Base-by-base conservation (phyloP, 2,888 invertebrate species). In the Phortica magna region DNA sequence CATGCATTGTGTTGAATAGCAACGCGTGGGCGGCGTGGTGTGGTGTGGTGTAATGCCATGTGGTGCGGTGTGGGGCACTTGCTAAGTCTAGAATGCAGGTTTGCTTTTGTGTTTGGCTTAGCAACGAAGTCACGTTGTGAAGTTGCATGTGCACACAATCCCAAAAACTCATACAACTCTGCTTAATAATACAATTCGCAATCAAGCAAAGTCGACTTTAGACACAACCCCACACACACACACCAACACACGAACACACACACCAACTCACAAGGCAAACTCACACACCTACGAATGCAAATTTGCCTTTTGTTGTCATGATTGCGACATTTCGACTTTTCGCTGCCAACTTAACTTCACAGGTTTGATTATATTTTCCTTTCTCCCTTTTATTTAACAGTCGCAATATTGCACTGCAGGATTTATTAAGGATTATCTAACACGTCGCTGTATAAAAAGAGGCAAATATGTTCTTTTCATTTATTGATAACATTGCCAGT, bases 1-100 rank as follows among this genome's bases (percentile, higher is more conserved):
- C 61, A 64, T 55, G 57, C 22, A 42, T 39, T 71, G 55, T 55
- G 70, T 22, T 53, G 19, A 71, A 43, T 68, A 2, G 43, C 9
- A 19, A 2, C 41, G 79, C 61, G 72, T 55, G 17, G 48, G 10
- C 22, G 48, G 65, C 19, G 48, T 22, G 41, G 76, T 68, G 75
- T 74, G 78, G 83, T 76, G 77, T 68, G 77, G 77, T 78, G 78
- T 84, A 81, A 79, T n/a, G 6, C 10, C 17, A 19, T 9, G 59
- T 61, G 59, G 55, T 61, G 59, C 4, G 19, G 59, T 19, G 10
- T 61, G 59, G 10, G 22, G 19, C 76, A 76, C 83, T 85, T 83
- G 85, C 85, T 84, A 85, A 82, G 72, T 64, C 53, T 55, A 53
- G 70, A 6, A 53, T 71, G 42, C 22, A 71, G 53, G 12, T 55